Evolutionary conservation across 2,888 invertebrate species (phyloP), one percentile per base, ranked within the genome.

Genomic region (Cremastobaeus sp.): DNA sequence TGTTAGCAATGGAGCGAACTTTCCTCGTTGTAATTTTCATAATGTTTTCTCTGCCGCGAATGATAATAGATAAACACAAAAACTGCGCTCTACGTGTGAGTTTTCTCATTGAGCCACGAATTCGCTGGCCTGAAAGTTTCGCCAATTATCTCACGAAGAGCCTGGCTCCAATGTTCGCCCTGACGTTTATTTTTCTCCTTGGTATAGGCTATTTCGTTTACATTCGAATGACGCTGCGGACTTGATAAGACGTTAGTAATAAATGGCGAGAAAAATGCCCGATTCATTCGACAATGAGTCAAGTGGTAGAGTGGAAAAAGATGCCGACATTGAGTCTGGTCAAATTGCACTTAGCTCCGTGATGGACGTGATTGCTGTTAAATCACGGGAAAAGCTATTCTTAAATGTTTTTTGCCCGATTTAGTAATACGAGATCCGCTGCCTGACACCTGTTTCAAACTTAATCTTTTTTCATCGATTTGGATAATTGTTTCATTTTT

Each of bases 41-140:
- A 52, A 64, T 64, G 43, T 11, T 52, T 41, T 52, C 48, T 15
- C 39, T 17, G 20, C 11, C 3, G 34, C 43, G 52, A 52, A 64
- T 64, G 41, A 32, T 50, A 62, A 64, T 43, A 15, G 14, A 32
- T 12, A 52, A 43, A 52, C 34, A 52, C 34, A 30, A 41, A 62
- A 28, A 12, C 5, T 11, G 15, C 11, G 2, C 8, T 5, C 35
- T 65, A 54, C 65, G 65, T 65, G 55, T 32, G 47, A 54, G 47
- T 54, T 62, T 41, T 34, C 47, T 47, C 65, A 55, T 55, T 37
- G 55, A 47, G 37, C 74, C 78, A 78, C 80, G 82, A 83, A 83
- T 83, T 83, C 81, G 81, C 80, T 78, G 77, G 76, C 77, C 76
- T 62, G 69, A 78, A 82, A 82, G 80, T 83, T 83, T 81, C 79